Evolutionary conservation across 2,113 vertebrate genomes (phyloP), one percentile per base, ranked within the genome.

Genomic region (Tympanuchus pallidicinctus): DNA sequence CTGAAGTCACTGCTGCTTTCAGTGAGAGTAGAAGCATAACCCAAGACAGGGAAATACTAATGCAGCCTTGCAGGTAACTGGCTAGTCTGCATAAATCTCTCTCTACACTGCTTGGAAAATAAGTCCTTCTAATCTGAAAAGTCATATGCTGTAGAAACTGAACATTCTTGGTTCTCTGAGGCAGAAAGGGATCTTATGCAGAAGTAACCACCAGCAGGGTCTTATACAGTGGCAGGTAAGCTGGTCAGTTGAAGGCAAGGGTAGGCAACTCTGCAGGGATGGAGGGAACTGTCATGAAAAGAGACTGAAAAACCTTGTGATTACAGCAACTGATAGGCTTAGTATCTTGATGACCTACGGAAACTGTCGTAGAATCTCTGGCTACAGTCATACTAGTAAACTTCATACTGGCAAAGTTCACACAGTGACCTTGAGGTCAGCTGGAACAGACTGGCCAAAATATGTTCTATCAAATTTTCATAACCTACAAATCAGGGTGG

Each of bases 291-390:
- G 17, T 12, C 54, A 32, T 38, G 56, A 85, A 70, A 69, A 50
- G 42, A 48, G 36, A 38, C 40, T 63, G 47, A 57, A 78, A 69
- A 20, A 2, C 4, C 48, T 52, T 30, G 17, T 69, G 13, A 8
- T 43, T 36, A 13, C 61, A 57, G 64, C 13, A 87, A 34, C 20
- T 60, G 54, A 22, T 27, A 34, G 12, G n/a, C 13, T 24, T 5
- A 28, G 10, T 57, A 57, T 5, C 64, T 10, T 0, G 8, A 20
- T 20, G 25, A 56, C 0, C 1, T 43, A 16, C 11, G 28, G 34
- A 15, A 73, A 38, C 21, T 34, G 56, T 50, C 9, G 14, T 25
- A 48, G 17, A 20, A 25, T 11, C 48, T 45, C 48, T 25, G 56
- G 65, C 43, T 74, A 65, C 40, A 21, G 30, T 30, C 32, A 11